These are phyloP conservation scores for Etheostoma nigrum DNA, from an alignment of 2,797 vertebrate species.

Conservation along the genomic window DNA sequence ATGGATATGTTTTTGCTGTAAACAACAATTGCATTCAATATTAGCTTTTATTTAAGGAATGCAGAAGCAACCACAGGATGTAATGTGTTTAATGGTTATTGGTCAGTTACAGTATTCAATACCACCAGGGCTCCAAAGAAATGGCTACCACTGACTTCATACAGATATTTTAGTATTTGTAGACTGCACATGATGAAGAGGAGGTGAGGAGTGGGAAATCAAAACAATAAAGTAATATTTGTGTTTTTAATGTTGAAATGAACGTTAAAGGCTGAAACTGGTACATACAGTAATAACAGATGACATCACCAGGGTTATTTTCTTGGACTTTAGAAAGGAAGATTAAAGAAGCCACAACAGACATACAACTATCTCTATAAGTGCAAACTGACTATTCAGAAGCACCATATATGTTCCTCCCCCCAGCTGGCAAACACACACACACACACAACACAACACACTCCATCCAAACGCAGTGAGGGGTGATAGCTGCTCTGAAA, in stretches of 20 bases:
- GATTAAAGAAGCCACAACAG: neutral
- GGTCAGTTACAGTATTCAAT: neutral
- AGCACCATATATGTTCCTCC: constrained; percentile 21
- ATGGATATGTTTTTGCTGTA: neutral
- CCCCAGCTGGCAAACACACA: no score
- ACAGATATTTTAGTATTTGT: neutral
- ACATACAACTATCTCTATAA: neutral
- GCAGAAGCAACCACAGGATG: neutral
- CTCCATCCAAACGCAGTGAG: constrained; percentile 35
- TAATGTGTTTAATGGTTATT: neutral
- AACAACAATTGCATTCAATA: neutral
- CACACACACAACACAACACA: constrained; percentile 1
- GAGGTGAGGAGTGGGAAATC: neutral
- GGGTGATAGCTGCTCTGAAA: constrained; percentile 36
- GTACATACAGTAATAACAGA: neutral
- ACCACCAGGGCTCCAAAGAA: neutral
- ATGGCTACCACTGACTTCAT: neutral
- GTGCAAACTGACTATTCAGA: constrained; percentile 9
- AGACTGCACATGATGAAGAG: neutral
- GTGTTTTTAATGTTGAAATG: neutral
- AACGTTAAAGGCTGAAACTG: neutral
- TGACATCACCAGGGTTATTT: neutral
- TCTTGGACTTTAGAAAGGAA: neutral
- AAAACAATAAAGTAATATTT: neutral
- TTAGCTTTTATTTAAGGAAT: constrained; percentile 9